Evolutionary conservation across 2,888 invertebrate genomes (phyloP).

Genomic region (Aromia moschata): DNA sequence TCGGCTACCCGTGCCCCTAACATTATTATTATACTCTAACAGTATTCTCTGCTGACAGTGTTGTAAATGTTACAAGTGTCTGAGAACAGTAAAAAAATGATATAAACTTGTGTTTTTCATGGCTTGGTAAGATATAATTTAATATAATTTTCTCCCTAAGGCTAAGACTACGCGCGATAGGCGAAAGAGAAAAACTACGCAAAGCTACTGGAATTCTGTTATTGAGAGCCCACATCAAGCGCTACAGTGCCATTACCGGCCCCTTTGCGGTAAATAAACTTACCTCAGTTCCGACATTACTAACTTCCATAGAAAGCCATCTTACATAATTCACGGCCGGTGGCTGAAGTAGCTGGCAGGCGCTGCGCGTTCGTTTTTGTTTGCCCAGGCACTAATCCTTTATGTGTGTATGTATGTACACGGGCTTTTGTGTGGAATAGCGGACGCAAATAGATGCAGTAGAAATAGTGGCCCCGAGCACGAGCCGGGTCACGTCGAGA

Average conservation of each 20-base stretch:
- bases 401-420: conserved; percentile 2
- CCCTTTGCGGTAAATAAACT: conserved; percentile 23
- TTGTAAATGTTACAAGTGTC: too few species aligned
- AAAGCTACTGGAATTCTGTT: conserved; percentile 17
- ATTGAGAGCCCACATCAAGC: conserved; percentile 2
- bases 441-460: background rate
- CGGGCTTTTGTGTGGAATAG: background rate
- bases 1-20: too few species aligned
- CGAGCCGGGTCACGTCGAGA: too few species aligned
- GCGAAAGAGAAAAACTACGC: conserved; percentile 6
- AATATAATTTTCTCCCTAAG: too few species aligned
- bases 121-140: too few species aligned
- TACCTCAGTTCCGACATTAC: conserved; percentile 9
- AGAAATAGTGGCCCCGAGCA: background rate
- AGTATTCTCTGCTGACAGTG: too few species aligned
- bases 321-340: conserved; percentile 12
- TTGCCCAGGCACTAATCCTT: conserved; percentile 10
- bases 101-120: too few species aligned
- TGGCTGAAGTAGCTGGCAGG: background rate
- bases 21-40: too few species aligned
- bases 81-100: too few species aligned
- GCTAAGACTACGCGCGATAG: too few species aligned
- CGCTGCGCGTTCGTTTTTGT: conserved; percentile 5
- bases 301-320: conserved; percentile 11
- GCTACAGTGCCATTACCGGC: conserved; percentile 12